These are phyloP conservation scores for Gallinago paraguaiae DNA, from an alignment of 2,113 vertebrate species.

Conservation along the genomic window DNA sequence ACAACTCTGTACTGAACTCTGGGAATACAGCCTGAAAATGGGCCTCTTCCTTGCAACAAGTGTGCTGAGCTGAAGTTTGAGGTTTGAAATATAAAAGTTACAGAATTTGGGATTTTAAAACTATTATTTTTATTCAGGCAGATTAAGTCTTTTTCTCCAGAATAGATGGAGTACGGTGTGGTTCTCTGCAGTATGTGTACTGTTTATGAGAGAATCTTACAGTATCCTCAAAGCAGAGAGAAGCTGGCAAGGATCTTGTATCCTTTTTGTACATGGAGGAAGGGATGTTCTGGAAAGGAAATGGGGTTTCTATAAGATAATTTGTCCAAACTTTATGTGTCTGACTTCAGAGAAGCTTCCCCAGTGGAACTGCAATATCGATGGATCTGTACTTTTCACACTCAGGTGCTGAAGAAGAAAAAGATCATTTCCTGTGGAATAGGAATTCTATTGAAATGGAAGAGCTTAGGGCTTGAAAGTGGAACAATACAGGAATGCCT, in stretches of 20 bases:
- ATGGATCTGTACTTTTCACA: neutral
- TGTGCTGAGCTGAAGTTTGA: neutral
- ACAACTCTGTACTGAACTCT: neutral
- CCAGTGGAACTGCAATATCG: neutral
- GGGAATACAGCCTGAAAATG: neutral
- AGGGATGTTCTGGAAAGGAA: neutral
- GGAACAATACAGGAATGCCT: neutral
- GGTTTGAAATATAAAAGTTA: neutral
- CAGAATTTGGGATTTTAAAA: neutral
- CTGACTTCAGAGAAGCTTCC: neutral
- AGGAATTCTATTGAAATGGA: neutral
- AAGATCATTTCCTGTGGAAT: neutral
- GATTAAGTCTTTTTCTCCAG: neutral
- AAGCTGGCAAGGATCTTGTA: neutral
- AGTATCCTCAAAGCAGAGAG: neutral
- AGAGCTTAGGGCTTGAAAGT: neutral
- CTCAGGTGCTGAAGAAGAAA: neutral
- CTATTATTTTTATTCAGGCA: neutral
- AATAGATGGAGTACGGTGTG: neutral
- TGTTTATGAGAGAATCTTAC: neutral
- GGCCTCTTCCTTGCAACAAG: neutral
- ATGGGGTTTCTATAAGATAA: neutral
- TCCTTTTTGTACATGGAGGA: neutral
- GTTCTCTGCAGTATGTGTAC: neutral
- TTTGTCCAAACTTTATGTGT: neutral